Conservation (phyloP, 2,113 vertebrate genomes). For the Arothron firmamentum region DNA sequence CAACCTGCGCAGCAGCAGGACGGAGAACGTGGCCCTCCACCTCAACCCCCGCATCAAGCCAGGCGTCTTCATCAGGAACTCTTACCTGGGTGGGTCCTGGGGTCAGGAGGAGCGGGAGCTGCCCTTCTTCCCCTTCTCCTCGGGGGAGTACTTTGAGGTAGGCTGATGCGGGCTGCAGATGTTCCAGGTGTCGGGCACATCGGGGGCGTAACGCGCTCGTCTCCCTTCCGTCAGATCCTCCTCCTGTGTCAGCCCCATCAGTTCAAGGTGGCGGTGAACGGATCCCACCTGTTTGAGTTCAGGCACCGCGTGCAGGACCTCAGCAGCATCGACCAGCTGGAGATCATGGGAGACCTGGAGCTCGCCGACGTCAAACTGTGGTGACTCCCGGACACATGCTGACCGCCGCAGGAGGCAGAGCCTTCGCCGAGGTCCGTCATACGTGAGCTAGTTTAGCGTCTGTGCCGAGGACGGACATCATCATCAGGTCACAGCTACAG, state of each 20-base stretch:
- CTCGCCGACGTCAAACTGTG: slow-evolving; percentile 83
- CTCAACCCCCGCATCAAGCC: slow-evolving; percentile 86
- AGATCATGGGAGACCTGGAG: slow-evolving; percentile 82
- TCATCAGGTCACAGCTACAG: slow-evolving; percentile 14
- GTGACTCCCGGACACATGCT: slow-evolving; percentile 55
- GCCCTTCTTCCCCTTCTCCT: slow-evolving; percentile 83
- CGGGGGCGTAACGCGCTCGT: neutral
- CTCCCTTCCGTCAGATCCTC: slow-evolving; percentile 77
- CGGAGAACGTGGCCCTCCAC: slow-evolving; percentile 87
- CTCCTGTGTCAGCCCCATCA: slow-evolving; percentile 84
- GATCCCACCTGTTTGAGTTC: slow-evolving; percentile 87
- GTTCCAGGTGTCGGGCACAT: neutral
- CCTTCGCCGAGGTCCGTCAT: neutral
- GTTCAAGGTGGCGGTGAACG: slow-evolving; percentile 90
- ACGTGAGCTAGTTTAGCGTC: slow-evolving; percentile 27
- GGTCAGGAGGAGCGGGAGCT: slow-evolving; percentile 87
- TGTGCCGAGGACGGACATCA: slow-evolving; percentile 4
- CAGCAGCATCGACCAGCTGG: slow-evolving; percentile 80
- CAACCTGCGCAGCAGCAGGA: slow-evolving; percentile 80
- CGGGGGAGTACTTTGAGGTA: slow-evolving; percentile 98
- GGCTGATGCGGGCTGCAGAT: neutral
- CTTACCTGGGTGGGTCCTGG: slow-evolving; percentile 87
- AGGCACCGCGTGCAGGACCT: slow-evolving; percentile 89
- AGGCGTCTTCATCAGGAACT: slow-evolving; percentile 86
- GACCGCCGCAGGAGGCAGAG: slow-evolving; percentile 1